Evolutionary conservation across 2,113 vertebrate genomes (phyloP).

Genomic region (Morone chrysops): DNA sequence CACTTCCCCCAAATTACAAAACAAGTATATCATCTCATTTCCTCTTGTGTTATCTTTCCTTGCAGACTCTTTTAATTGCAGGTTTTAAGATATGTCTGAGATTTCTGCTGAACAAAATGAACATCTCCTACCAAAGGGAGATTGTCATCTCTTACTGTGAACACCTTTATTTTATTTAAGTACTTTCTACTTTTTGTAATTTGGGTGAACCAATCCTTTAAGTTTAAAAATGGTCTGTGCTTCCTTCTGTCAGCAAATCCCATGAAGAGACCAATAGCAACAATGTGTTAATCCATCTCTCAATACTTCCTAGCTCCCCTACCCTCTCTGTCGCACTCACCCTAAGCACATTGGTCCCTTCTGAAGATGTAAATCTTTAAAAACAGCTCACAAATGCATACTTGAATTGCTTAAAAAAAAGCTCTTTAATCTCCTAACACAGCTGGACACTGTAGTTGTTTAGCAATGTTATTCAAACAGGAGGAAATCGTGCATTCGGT

Average conservation of each 20-base stretch:
- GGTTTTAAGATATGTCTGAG: neutral
- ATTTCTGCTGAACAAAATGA: neutral
- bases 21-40: neutral
- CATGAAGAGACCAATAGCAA: neutral
- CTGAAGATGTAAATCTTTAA: neutral
- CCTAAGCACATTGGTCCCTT: neutral
- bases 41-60: neutral
- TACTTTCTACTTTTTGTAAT: neutral
- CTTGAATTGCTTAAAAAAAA: neutral
- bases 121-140: neutral
- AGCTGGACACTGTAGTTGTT: neutral
- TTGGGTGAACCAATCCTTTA: neutral
- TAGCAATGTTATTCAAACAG: neutral
- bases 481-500: neutral
- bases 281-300: no score
- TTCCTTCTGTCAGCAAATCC: no score
- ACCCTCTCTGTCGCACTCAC: neutral
- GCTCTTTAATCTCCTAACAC: neutral
- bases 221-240: neutral
- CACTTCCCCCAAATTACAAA: neutral
- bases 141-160: neutral
- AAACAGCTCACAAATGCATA: neutral
- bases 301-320: neutral
- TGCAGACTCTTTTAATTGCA: neutral
- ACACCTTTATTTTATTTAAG: neutral